Evolutionary conservation across 2,888 invertebrate genomes (phyloP).

Genomic region (Meiosimyza decipiens): DNA sequence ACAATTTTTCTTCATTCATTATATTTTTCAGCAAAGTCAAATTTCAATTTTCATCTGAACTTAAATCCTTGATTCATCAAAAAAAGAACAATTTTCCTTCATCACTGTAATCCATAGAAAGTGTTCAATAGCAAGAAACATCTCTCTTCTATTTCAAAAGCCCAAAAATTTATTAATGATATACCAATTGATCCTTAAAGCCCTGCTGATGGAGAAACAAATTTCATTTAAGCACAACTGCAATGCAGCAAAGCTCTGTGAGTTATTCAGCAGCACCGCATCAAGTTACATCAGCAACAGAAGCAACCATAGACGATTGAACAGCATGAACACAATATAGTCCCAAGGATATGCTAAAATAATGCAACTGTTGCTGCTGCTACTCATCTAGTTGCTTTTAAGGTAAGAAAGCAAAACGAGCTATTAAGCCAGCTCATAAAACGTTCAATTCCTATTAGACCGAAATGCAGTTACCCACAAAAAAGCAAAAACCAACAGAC

Average conservation of each 20-base stretch:
- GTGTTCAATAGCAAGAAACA: no score
- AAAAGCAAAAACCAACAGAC: not conserved
- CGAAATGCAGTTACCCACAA: not conserved
- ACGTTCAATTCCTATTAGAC: conserved; percentile 27
- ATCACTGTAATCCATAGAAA: not conserved
- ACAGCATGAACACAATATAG: not conserved
- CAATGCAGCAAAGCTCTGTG: not conserved
- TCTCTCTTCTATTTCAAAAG: no score
- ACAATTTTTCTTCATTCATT: no score
- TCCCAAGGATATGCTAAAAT: no score
- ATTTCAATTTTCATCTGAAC: no score
- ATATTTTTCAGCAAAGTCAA: no score
- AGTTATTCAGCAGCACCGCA: not conserved
- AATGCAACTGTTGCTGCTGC: no score
- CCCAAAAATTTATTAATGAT: no score
- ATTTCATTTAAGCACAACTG: not conserved
- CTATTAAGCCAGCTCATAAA: conserved; percentile 27
- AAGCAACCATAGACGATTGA: not conserved
- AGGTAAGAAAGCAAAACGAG: conserved; percentile 6
- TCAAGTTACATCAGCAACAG: not conserved
- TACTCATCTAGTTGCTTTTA: not conserved
- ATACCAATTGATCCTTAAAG: not conserved
- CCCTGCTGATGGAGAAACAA: not conserved
- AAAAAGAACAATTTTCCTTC: not conserved
- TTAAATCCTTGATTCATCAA: no score